Percentiles rank a stretch among this genome's conserved stretches.
Conservation (phyloP, 1,140 invertebrate genomes). For the Lepeophtheirus salmonis region DNA sequence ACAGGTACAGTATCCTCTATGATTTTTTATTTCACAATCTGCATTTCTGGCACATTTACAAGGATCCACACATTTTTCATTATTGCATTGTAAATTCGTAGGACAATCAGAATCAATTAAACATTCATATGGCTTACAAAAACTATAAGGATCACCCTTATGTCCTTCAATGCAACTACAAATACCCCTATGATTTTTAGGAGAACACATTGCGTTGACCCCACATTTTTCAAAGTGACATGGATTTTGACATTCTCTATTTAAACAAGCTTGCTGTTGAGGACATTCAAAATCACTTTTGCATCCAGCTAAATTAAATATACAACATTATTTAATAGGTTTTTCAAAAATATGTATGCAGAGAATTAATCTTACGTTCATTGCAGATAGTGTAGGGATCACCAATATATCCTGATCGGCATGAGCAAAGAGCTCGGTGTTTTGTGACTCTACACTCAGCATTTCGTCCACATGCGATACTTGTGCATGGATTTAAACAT, state of each 20-base stretch:
- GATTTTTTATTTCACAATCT: slow-evolving; percentile 38
- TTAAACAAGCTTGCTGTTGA: slow-evolving; percentile 22
- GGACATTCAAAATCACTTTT: slow-evolving; percentile 22
- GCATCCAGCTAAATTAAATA: neutral
- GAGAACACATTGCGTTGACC: slow-evolving; percentile 51
- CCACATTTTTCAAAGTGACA: slow-evolving; percentile 38
- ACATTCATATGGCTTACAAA: slow-evolving; percentile 29
- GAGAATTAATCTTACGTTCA: slow-evolving; percentile 45
- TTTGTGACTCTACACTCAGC: slow-evolving; percentile 50
- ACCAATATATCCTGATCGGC: slow-evolving; percentile 52
- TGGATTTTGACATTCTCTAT: slow-evolving; percentile 25
- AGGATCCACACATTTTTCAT: slow-evolving; percentile 25
- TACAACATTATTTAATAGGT: neutral
- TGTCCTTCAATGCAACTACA: slow-evolving; percentile 57
- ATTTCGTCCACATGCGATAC: slow-evolving; percentile 54
- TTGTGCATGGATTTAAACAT: slow-evolving; percentile 51
- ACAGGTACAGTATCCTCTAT: slow-evolving; percentile 33
- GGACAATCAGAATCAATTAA: slow-evolving; percentile 27
- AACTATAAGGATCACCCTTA: slow-evolving; percentile 47
- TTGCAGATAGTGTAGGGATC: slow-evolving; percentile 51
- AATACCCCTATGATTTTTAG: slow-evolving; percentile 43
- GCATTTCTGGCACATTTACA: slow-evolving; percentile 45
- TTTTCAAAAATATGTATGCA: neutral
- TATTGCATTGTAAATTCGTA: slow-evolving; percentile 25
- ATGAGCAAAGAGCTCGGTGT: slow-evolving; percentile 50